phyloP scores from a whole-genome alignment of 1,140 invertebrate species.

The Anadara kagoshimensis region DNA sequence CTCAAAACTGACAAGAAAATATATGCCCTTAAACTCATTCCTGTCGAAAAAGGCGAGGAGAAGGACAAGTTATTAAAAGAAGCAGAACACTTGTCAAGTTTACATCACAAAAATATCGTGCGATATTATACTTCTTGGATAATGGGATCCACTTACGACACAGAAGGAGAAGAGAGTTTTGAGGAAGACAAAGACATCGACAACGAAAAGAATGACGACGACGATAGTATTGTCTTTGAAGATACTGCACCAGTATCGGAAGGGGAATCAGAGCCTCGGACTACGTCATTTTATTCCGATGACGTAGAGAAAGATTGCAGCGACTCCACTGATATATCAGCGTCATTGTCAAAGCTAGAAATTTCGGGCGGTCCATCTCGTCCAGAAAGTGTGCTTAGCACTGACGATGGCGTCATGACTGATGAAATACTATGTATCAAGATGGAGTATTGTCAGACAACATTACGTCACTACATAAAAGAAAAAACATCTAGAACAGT shows the following conservation, averaged over 20 bases:
- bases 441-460: slow-evolving; percentile 5
- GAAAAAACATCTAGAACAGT: too few species aligned
- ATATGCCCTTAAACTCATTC: not conserved
- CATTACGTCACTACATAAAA: not conserved
- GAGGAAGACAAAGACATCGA: too few species aligned
- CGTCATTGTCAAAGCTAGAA: too few species aligned
- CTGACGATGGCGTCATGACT: too few species aligned
- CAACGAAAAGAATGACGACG: not conserved
- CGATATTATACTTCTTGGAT: slow-evolving; percentile 2
- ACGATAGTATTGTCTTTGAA: not conserved
- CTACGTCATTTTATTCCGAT: too few species aligned
- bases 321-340: too few species aligned
- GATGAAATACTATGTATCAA: not conserved
- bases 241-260: not conserved
- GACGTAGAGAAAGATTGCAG: too few species aligned
- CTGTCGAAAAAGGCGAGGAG: not conserved
- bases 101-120: not conserved
- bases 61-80: not conserved
- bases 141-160: not conserved
- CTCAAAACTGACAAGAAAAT: not conserved
- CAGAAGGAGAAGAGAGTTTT: too few species aligned
- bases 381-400: too few species aligned
- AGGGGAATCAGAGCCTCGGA: too few species aligned
- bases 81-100: not conserved
- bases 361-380: too few species aligned